phyloP scores from a whole-genome alignment of 2,888 invertebrate genomes.

The Eupithecia centaureata region DNA sequence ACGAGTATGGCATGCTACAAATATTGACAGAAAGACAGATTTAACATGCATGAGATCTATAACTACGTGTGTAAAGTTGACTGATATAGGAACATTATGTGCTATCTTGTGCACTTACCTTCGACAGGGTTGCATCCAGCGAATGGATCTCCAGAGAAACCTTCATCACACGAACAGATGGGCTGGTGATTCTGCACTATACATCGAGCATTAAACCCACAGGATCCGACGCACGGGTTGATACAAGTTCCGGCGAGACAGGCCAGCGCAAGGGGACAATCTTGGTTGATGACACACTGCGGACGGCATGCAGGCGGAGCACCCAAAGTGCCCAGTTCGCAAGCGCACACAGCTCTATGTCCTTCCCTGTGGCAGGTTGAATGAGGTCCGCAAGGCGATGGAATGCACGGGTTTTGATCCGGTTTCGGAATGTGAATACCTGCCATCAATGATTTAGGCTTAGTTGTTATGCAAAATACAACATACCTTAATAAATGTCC shows the following conservation, averaged over 20 bases:
- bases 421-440: conserved; percentile 61
- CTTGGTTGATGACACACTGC: conserved; percentile 90
- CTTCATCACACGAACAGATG: conserved; percentile 88
- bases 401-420: conserved; percentile 84
- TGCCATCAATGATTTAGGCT: conserved; percentile 38
- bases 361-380: conserved; percentile 86
- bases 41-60: conserved; percentile 43
- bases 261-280: conserved; percentile 89
- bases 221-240: conserved; percentile 90
- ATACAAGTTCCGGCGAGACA: conserved; percentile 89
- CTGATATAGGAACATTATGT: not conserved
- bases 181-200: conserved; percentile 89
- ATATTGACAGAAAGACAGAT: conserved; percentile 37
- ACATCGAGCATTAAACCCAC: conserved; percentile 90
- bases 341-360: conserved; percentile 88
- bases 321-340: conserved; percentile 89
- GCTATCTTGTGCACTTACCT: conserved; percentile 70
- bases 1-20: conserved; percentile 45
- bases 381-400: conserved; percentile 88
- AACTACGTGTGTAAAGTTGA: conserved; percentile 26
- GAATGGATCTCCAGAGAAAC: conserved; percentile 92
- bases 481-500: not conserved
- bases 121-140: conserved; percentile 87
- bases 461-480: not conserved
- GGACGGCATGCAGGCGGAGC: conserved; percentile 91